phyloP scores from a whole-genome alignment of 1,140 invertebrate genomes.

The Carcinoscorpius rotundicauda region DNA sequence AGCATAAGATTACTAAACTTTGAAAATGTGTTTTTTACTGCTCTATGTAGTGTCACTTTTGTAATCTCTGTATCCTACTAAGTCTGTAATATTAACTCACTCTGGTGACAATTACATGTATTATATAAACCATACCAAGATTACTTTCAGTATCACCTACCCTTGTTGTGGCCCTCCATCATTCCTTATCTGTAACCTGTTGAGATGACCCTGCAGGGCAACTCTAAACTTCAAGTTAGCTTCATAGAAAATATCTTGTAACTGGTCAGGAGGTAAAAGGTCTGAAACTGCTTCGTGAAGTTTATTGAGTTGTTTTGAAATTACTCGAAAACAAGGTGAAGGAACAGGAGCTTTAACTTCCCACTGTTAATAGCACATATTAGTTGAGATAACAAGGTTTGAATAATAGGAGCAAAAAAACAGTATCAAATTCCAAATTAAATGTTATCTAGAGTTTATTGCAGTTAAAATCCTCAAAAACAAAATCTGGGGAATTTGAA shows the following conservation, averaged over 20 bases:
- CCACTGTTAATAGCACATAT: constrained; percentile 44
- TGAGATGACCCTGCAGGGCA: constrained; percentile 65
- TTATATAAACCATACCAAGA: too few relatives aligned
- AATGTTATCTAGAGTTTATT: constrained; percentile 87
- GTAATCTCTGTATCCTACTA: too few relatives aligned
- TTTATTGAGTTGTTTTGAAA: constrained; percentile 76
- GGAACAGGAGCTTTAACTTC: constrained; percentile 90
- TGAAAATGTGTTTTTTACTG: too few relatives aligned
- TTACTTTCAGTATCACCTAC: constrained; percentile 32
- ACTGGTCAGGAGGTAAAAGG: constrained; percentile 58
- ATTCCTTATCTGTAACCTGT: constrained; percentile 76
- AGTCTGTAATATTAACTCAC: too few relatives aligned
- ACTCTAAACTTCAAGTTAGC: constrained; percentile 80
- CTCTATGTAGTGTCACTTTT: too few relatives aligned
- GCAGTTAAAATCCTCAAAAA: constrained; percentile 74
- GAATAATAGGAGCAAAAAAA: constrained; percentile 52
- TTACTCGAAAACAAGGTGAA: constrained; percentile 77
- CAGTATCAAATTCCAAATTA: constrained; percentile 69
- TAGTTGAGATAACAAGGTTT: neutral
- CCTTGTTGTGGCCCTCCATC: constrained; percentile 94
- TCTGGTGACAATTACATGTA: too few relatives aligned
- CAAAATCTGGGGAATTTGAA: too few relatives aligned
- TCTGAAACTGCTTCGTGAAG: constrained; percentile 79
- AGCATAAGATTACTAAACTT: too few relatives aligned
- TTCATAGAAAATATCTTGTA: constrained; percentile 60